phyloP scores from a whole-genome alignment of 2,113 vertebrate genomes.

The Felis catus region F.catus_Fca126_mat1.0 CM031414.1:74826501-74827000 shows the following conservation, averaged over 20 bases:
- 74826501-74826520: neutral
- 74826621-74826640: constrained; percentile 53
- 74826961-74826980: neutral
- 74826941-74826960: neutral
- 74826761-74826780: neutral
- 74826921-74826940: rapidly evolving
- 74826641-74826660: constrained; percentile 63
- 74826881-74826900: neutral
- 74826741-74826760: constrained; percentile 52
- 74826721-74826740: constrained; percentile 61
- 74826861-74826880: neutral
- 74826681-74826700: constrained; percentile 75
- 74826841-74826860: neutral
- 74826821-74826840: neutral
- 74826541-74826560: neutral
- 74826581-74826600: neutral
- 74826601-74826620: constrained; percentile 54
- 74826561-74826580: neutral
- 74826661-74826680: constrained; percentile 62
- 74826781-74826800: neutral
- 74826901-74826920: neutral
- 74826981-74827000: neutral
- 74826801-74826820: neutral
- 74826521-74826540: neutral
- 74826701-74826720: constrained; percentile 60